Evolutionary conservation across 2,797 vertebrate species (phyloP).

Genomic region (Pipistrellus pygmaeus): DNA sequence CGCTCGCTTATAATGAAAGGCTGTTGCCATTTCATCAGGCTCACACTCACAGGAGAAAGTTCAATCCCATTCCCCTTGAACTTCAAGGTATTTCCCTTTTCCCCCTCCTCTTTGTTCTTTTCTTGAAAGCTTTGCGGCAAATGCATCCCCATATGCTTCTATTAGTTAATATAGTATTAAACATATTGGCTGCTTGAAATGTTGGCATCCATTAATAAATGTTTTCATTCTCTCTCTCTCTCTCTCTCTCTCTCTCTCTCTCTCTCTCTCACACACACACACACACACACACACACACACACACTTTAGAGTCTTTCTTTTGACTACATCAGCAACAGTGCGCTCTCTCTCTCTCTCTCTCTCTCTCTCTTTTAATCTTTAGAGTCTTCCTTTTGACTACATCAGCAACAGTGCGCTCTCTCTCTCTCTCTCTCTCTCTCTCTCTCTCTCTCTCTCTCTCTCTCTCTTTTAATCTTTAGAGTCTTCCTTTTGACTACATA

Average conservation of each 20-base stretch:
- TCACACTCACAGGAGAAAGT: constrained; percentile 91
- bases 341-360: no score
- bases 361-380: no score
- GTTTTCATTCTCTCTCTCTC: constrained; percentile 89
- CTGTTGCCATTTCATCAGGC: constrained; percentile 89
- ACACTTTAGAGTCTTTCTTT: no score
- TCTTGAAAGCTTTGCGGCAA: constrained; percentile 92
- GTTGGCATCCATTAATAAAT: constrained; percentile 93
- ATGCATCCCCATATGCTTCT: constrained; percentile 93
- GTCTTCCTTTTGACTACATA: no score
- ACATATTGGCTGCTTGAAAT: constrained; percentile 92
- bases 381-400: no score
- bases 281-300: no score
- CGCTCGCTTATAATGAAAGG: constrained; percentile 90
- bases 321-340: constrained; percentile 73
- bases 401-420: no score
- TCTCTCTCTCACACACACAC: no score
- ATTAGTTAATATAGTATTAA: constrained; percentile 93
- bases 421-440: no score
- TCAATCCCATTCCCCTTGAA: constrained; percentile 90
- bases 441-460: no score
- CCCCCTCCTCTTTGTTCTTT: constrained; percentile 89
- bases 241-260: constrained; percentile 86
- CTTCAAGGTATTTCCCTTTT: constrained; percentile 89
- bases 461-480: no score